phyloP scores from a whole-genome alignment of 92 coral and sea anemone genomes.

The Muricea muricata region DNA sequence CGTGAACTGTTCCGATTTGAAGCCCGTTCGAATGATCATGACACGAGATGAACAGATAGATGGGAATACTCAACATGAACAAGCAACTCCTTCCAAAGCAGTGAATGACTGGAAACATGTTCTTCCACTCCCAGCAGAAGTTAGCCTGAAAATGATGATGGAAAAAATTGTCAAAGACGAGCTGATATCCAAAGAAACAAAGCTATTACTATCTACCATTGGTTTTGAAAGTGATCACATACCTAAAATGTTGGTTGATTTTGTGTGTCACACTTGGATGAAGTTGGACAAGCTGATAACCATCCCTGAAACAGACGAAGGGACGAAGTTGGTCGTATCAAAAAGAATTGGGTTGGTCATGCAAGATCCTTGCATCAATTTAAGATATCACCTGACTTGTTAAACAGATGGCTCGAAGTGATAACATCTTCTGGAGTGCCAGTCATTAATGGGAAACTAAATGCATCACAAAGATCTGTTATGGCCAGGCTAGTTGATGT shows the following conservation, averaged over 20 bases:
- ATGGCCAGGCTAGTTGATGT: constrained; percentile 28
- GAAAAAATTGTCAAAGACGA: no score
- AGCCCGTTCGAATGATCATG: neutral
- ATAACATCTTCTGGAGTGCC: constrained; percentile 1
- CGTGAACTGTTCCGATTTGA: neutral
- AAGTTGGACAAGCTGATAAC: neutral
- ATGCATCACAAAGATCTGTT: constrained; percentile 2
- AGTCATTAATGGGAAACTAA: neutral
- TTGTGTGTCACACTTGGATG: constrained; percentile 1
- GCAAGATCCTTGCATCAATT: constrained; percentile 42
- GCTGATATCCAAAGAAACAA: no score
- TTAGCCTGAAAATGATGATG: no score
- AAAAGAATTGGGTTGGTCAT: constrained; percentile 31
- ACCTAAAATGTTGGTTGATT: neutral
- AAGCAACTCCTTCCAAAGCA: no score
- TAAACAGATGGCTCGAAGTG: constrained; percentile 33
- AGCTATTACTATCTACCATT: no score
- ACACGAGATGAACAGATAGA: no score
- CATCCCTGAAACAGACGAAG: neutral
- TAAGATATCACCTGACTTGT: constrained; percentile 21
- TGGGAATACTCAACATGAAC: no score
- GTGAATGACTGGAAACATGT: no score
- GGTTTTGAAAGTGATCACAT: no score
- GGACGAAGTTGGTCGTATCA: neutral
- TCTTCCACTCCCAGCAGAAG: no score